Base-by-base conservation (phyloP, 2,888 invertebrate species). In the Lycophotia porphyrea region DNA sequence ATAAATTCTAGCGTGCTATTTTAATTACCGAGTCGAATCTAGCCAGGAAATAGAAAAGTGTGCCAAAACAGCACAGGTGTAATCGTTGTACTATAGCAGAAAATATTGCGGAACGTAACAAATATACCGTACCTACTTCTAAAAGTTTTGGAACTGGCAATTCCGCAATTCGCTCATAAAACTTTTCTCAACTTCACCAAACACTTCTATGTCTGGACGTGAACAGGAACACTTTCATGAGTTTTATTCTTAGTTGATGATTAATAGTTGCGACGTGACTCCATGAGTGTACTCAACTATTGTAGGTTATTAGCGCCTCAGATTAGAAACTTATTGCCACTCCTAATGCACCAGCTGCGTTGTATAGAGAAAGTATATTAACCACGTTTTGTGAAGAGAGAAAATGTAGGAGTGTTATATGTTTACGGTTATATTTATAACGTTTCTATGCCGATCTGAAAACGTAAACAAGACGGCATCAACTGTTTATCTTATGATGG, bases 241-340 rank as follows among this genome's bases (percentile, higher is more conserved):
- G 49, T 74, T 78, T 55, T 84, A 81, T 85, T 81, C 68, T 74
- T 80, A 72, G 71, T 69, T 72, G 58, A 71, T 67, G 71, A 78
- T 76, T 70, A 72, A 76, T 58, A 47, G 49, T 42, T 47, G 36
- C 65, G 77, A 76, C 68, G 79, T 71, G n/a, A n/a, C n/a, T n/a
- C n/a, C n/a, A n/a, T n/a, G 68, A 67, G 61, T 70, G 65, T 74
- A 60, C 69, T 79, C 67, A 73, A 64, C 82, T 78, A 66, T 76
- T 81, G 78, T 77, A 69, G 75, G 77, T 74, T 78, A 81, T 85
- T 84, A 81, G 65, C 79, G 63, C 61, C 76, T 79, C 71, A 82
- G 74, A 86, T 86, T 87, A 84, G 85, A 86, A 86, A 87, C 80
- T 76, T 75, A 79, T 83, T 78, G 68, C 74, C 71, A 78, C 78